Evolutionary conservation across 2,888 invertebrate genomes (phyloP).

Genomic region (Nephrotoma flavescens): DNA sequence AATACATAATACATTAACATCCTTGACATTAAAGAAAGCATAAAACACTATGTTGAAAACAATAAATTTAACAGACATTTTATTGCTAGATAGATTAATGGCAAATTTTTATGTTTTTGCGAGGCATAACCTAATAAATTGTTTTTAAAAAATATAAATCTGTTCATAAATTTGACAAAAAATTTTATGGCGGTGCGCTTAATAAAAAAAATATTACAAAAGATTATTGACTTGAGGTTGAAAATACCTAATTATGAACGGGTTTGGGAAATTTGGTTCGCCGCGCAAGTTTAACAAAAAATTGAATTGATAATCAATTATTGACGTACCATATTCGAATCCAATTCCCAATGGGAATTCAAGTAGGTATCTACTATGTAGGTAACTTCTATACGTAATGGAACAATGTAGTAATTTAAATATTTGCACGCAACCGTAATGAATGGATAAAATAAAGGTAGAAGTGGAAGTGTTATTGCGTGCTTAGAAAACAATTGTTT

Average conservation of each 20-base stretch:
- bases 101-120: background rate
- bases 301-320: background rate
- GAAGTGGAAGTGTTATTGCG: too few species aligned
- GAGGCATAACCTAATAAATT: background rate
- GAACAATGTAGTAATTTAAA: background rate
- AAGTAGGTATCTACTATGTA: background rate
- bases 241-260: too few species aligned
- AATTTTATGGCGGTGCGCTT: background rate
- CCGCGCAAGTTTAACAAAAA: background rate
- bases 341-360: background rate
- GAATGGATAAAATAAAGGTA: too few species aligned
- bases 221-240: background rate
- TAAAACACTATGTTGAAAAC: background rate
- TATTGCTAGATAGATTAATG: background rate
- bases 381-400: background rate
- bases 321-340: background rate
- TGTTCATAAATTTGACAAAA: background rate
- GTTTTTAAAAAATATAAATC: background rate
- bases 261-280: too few species aligned
- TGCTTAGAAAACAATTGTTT: too few species aligned
- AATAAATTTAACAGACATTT: background rate
- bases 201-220: background rate
- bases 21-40: background rate
- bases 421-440: background rate
- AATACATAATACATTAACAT: background rate